Evolutionary conservation across 2,113 vertebrate genomes (phyloP).

Genomic region (Mesocricetus auratus): DNA sequence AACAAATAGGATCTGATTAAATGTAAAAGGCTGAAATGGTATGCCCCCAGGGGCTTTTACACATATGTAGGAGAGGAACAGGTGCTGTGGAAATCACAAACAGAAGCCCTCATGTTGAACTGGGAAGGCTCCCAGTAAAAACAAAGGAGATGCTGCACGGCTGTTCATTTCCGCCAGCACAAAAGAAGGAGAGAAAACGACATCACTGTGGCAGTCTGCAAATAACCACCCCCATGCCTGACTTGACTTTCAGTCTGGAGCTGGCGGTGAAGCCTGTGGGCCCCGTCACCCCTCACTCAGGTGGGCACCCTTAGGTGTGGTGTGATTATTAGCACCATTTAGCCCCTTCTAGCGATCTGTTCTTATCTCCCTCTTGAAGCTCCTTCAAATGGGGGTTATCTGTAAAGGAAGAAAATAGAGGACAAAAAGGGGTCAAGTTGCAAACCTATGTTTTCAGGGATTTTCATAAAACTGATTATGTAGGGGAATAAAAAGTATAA

Average conservation of each 20-base stretch:
- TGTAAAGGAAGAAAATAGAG: constrained; percentile 45
- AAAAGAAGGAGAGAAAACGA: neutral
- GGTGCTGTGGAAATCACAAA: constrained; percentile 1
- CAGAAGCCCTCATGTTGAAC: neutral
- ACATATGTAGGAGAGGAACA: neutral
- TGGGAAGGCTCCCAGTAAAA: neutral
- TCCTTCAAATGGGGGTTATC: constrained; percentile 1
- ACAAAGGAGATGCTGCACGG: neutral
- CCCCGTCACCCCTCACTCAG: neutral
- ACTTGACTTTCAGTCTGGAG: neutral
- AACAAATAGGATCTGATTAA: constrained; percentile 27
- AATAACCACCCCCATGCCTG: neutral
- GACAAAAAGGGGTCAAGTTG: neutral
- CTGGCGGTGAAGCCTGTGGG: neutral
- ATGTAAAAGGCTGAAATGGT: neutral
- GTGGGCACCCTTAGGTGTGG: neutral
- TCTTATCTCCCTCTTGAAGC: constrained; percentile 34
- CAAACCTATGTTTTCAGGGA: constrained; percentile 35
- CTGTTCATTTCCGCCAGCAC: neutral
- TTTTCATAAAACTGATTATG: constrained; percentile 26
- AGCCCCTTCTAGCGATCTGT: neutral
- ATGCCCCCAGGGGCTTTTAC: neutral
- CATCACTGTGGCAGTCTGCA: neutral
- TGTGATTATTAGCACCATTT: constrained; percentile 15
- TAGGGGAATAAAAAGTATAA: constrained; percentile 18